Conservation (phyloP, 2,113 vertebrate species). For the Ranitomeya variabilis region DNA sequence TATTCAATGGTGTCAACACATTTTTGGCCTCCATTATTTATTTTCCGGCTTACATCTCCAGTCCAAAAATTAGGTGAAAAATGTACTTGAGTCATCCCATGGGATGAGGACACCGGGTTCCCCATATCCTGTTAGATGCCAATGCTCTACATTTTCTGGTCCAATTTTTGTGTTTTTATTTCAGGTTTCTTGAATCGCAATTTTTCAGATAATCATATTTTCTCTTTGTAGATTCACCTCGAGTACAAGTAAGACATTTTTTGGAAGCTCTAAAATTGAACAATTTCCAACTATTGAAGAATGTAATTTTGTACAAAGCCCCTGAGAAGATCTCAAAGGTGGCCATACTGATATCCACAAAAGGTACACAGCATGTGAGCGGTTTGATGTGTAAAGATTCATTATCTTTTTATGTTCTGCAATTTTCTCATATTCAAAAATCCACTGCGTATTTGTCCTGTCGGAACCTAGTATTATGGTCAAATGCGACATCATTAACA, state of each 20-base stretch:
- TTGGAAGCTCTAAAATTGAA: constrained; percentile 64
- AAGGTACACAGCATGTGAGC: constrained; percentile 67
- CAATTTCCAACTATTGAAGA: constrained; percentile 58
- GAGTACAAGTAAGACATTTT: constrained; percentile 62
- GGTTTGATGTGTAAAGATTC: neutral
- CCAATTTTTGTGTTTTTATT: neutral
- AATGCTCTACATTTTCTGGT: no score
- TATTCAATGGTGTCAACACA: no score
- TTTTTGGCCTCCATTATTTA: no score
- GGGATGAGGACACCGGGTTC: no score
- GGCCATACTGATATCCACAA: constrained; percentile 84
- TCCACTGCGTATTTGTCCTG: no score
- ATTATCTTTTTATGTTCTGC: neutral
- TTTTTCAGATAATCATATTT: no score
- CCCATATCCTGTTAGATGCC: no score
- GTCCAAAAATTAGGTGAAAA: neutral
- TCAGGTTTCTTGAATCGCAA: neutral
- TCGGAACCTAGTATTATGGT: no score
- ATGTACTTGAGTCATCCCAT: no score
- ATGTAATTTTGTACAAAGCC: neutral
- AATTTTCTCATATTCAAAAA: neutral
- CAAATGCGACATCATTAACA: no score
- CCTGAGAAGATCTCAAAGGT: constrained; percentile 73
- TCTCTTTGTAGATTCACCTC: constrained; percentile 59
- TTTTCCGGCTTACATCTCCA: no score